These are phyloP conservation scores for Chymomyza amoena DNA, from an alignment of 2,888 invertebrate species.

Conservation along the genomic window DNA sequence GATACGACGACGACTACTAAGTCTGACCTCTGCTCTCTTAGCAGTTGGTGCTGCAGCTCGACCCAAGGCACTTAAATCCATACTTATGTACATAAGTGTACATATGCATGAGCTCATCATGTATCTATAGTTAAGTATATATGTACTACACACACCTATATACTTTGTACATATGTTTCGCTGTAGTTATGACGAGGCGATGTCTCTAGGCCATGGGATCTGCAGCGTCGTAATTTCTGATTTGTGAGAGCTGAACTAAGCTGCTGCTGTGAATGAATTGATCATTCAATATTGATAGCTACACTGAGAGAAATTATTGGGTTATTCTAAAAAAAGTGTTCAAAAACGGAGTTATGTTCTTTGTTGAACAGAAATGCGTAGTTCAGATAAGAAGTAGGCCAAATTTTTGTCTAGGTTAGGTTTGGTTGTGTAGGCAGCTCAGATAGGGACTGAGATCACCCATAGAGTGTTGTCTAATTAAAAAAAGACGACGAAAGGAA, in stretches of 20 bases:
- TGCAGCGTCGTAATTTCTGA: neutral
- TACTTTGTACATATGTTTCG: neutral
- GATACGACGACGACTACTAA: neutral
- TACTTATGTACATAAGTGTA: slow-evolving; percentile 13
- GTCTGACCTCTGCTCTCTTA: neutral
- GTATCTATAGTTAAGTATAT: neutral
- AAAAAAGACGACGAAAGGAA: too few species aligned
- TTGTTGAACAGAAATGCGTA: too few species aligned
- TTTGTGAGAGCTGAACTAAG: neutral
- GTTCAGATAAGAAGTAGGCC: too few species aligned
- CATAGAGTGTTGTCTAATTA: too few species aligned
- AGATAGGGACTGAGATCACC: too few species aligned
- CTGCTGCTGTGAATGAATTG: neutral
- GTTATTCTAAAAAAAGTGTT: too few species aligned
- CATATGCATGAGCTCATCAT: neutral
- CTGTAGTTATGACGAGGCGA: neutral
- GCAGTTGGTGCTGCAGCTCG: slow-evolving; percentile 22
- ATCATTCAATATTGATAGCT: neutral
- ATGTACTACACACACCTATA: neutral
- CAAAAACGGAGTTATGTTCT: too few species aligned
- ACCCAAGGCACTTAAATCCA: slow-evolving; percentile 16
- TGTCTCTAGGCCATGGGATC: neutral
- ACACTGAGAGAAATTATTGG: neutral
- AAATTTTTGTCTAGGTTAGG: too few species aligned
- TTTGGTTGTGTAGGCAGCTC: too few species aligned